Percentiles rank a stretch among this genome's conserved stretches.
phyloP scores from a whole-genome alignment of 2,797 vertebrate genomes.

The Spizella passerina region DNA sequence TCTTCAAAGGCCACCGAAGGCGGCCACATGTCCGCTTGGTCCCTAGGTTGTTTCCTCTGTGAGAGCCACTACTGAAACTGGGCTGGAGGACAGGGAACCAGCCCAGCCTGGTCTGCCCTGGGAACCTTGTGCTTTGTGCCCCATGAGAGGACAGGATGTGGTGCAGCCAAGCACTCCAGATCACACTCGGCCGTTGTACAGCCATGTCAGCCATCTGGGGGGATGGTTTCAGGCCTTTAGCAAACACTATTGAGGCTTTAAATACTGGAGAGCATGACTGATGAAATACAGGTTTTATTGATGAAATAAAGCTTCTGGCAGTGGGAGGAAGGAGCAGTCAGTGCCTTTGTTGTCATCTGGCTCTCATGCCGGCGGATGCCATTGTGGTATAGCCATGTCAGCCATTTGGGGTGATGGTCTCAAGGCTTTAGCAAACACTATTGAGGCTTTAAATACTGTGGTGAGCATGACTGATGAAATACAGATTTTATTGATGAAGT shows the following conservation, averaged over 20 bases:
- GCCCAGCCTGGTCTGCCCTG: neutral
- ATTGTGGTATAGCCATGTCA: neutral
- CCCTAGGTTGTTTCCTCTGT: accelerated
- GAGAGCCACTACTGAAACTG: neutral
- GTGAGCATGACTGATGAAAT: accelerated
- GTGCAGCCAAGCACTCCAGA: neutral
- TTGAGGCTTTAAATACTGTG: neutral
- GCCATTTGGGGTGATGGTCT: neutral
- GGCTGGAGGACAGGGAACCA: neutral
- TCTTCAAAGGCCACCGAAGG: neutral
- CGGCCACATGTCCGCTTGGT: accelerated
- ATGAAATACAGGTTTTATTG: neutral
- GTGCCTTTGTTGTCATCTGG: neutral
- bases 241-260: neutral
- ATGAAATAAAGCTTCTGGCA: neutral
- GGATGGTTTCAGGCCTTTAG: neutral
- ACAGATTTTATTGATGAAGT: neutral
- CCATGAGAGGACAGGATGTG: neutral
- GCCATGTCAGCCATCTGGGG: neutral
- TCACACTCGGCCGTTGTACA: accelerated
- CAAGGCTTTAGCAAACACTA: neutral
- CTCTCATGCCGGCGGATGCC: neutral
- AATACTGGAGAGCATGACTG: neutral
- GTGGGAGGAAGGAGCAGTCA: neutral
- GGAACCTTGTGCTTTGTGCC: neutral